phyloP scores from a whole-genome alignment of 2,888 invertebrate species.

The Xestia xanthographa region DNA sequence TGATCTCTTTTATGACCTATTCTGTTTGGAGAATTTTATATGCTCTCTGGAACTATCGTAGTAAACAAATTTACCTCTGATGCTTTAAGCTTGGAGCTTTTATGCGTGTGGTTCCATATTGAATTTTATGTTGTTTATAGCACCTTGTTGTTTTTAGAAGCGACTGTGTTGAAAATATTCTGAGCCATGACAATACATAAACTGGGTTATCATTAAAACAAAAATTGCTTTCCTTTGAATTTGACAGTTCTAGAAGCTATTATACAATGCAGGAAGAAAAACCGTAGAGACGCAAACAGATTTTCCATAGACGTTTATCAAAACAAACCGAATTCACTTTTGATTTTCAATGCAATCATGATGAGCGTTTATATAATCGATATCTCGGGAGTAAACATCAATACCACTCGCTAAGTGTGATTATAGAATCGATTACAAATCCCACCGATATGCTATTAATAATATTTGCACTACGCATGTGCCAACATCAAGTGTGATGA shows the following conservation, averaged over 20 bases:
- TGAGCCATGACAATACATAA: neutral
- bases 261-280: neutral
- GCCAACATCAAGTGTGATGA: constrained; percentile 43
- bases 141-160: constrained; percentile 10
- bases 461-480: constrained; percentile 63
- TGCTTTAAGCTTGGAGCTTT: constrained; percentile 34
- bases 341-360: constrained; percentile 33
- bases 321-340: constrained; percentile 43
- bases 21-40: constrained; percentile 52
- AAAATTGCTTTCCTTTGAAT: neutral
- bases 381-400: constrained; percentile 51
- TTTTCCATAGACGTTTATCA: constrained; percentile 13
- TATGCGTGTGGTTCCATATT: constrained; percentile 44
- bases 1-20: constrained; percentile 46
- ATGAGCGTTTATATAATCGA: constrained; percentile 45
- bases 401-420: constrained; percentile 58
- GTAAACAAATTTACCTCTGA: constrained; percentile 53
- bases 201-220: neutral
- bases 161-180: constrained; percentile 6
- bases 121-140: constrained; percentile 35
- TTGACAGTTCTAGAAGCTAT: neutral
- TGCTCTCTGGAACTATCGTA: constrained; percentile 42
- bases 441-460: constrained; percentile 55
- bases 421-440: constrained; percentile 64
- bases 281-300: neutral